Base-by-base conservation (phyloP, 2,113 vertebrate genomes). In the Dromas ardeola region DNA sequence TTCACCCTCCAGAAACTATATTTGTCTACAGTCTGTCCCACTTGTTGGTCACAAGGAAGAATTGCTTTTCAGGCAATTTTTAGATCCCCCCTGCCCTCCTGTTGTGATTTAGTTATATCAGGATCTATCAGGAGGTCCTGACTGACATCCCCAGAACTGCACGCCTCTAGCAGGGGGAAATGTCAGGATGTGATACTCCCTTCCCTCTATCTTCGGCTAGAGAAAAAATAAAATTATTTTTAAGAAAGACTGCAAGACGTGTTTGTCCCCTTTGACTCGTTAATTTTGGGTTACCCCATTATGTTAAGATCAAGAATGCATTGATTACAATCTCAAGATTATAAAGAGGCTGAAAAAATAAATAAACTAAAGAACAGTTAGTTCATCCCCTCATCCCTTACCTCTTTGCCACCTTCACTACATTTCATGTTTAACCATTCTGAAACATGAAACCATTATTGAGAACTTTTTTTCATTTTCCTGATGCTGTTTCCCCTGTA, bases 61-160 rank as follows among this genome's bases (percentile, higher is more conserved):
- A 79, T n/a, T 91, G 69, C 4, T 96, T 91, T 96, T 82, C 84
- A 65, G 53, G 62, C 66, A 94, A 85, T 93, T 91, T 94, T 96
- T 91, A 91, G 66, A 91, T 91, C 36, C 58, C 25, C 14, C 77
- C 34, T 84, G 21, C 45, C 21, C 47, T 72, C 13, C 53, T 49
- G 25, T 19, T 61, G 56, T 15, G n/a, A 53, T 77, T 93, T 32
- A 72, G 34, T 26, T 76, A 22, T 38, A 80, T 47, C 20, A 45
- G 63, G 63, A 66, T 7, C 11, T 91, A 23, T 67, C 40, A 45
- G 65, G 25, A 81, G 17, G 7, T 67, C 81, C 73, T 90, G 25
- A 47, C 47, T 59, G 59, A 47, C 47, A 36, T 56, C 34, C 22
- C 30, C 58, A 61, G 30, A 21, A 56, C 9, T 6, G 14, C 4